Evolutionary conservation across 2,113 vertebrate species (phyloP), one percentile per base, ranked within the genome.

Genomic region (Gallinago paraguaiae): DNA sequence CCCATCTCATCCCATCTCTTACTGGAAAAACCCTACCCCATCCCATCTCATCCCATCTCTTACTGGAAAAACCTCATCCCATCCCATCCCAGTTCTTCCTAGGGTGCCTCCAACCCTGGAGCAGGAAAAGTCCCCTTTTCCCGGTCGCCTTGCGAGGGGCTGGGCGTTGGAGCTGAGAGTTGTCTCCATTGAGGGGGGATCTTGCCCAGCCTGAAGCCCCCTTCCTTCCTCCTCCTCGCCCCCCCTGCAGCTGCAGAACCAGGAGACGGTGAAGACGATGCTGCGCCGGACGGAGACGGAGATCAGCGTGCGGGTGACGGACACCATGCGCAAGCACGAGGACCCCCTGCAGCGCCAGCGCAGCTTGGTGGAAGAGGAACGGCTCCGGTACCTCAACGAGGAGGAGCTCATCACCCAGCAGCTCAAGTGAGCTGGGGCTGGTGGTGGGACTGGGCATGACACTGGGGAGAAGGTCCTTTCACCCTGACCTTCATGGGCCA

Each of bases 341-440:
- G 99, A 99, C 94, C 99, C 99, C 7, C 98, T 99, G 96, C 99
- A 99, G 98, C 98, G 99, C 92, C 99, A 99, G 98, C 99, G 99
- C 96, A 99, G 98, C 91, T 96, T 99, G 93, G 99, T 99, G 98
- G 99, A 99, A 86, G 99, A 99, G 97, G 99, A 99, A 90, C 97
- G 99, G 96, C 99, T 99, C 59, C 99, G 99, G 79, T 99, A 99
- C 97, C 99, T 99, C 86, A 99, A 99, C 15, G 99, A 99, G 94
- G 99, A 99, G 98, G 99, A 99, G 96, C 98, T 99, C 45, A 99
- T 99, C 93, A 99, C 99, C 54, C 99, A 99, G 97, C 99, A 99
- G 97, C 98, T 99, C 54, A 99, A 99, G 99, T 99, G 95, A 98
- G 99, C 97, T 1, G 0, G 51, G 35, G 18, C 13, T 10, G 53